phyloP scores from a whole-genome alignment of 2,888 invertebrate genomes.

The Stenodera caucasica region DNA sequence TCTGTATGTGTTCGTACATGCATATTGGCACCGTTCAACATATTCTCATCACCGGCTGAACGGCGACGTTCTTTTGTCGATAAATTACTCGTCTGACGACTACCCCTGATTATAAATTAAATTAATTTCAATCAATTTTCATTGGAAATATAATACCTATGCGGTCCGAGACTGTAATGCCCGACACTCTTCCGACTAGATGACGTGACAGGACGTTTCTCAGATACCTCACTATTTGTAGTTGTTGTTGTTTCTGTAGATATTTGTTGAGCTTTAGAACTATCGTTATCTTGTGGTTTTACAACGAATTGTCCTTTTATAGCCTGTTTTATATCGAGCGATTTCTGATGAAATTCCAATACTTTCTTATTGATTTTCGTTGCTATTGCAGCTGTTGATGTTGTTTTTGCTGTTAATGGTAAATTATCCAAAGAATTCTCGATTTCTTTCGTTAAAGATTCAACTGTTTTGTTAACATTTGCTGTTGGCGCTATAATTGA shows the following conservation, averaged over 20 bases:
- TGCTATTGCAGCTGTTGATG: slow-evolving; percentile 12
- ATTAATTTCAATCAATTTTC: not conserved
- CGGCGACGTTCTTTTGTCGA: slow-evolving; percentile 67
- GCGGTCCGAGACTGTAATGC: slow-evolving; percentile 54
- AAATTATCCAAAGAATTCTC: slow-evolving; percentile 73
- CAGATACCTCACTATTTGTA: slow-evolving; percentile 8
- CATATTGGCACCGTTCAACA: slow-evolving; percentile 69
- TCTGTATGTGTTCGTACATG: slow-evolving; percentile 80
- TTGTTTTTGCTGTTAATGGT: slow-evolving; percentile 36
- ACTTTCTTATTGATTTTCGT: slow-evolving; percentile 29
- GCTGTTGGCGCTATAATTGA: slow-evolving; percentile 47
- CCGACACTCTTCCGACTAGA: slow-evolving; percentile 57
- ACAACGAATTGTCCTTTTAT: slow-evolving; percentile 63
- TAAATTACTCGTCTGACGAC: slow-evolving; percentile 40
- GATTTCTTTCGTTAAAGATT: slow-evolving; percentile 77
- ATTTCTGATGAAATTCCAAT: slow-evolving; percentile 27
- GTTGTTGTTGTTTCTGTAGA: not conserved
- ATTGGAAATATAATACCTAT: slow-evolving; percentile 40
- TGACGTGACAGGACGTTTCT: slow-evolving; percentile 54
- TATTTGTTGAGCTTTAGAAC: slow-evolving; percentile 66
- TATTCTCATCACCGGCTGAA: slow-evolving; percentile 81
- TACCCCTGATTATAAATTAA: slow-evolving; percentile 37
- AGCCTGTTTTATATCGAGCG: slow-evolving; percentile 52
- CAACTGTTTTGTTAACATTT: slow-evolving; percentile 78
- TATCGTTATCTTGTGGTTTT: slow-evolving; percentile 68